phyloP scores from a whole-genome alignment of 2,113 vertebrate species.

The Xiphophorus couchianus region DNA sequence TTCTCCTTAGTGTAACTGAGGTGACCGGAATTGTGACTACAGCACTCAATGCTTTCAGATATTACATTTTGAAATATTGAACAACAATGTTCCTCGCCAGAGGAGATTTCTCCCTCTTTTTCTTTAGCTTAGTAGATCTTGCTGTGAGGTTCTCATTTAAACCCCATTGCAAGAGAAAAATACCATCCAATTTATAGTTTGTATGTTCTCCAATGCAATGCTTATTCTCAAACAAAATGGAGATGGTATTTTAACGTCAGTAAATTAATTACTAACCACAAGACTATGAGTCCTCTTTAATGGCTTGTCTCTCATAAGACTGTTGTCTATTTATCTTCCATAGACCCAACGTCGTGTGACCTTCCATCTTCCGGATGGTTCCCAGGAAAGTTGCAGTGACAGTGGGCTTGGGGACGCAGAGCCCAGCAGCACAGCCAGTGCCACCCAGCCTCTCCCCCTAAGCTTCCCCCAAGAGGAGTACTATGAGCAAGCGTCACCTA shows the following conservation, averaged over 20 bases:
- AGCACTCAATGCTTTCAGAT: conserved; percentile 25
- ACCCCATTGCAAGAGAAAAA: not conserved
- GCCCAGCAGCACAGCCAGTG: conserved; percentile 78
- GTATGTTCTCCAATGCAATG: not conserved
- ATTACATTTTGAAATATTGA: conserved; percentile 27
- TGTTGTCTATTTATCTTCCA: conserved; percentile 36
- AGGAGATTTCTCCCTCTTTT: conserved; percentile 36
- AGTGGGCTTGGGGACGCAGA: conserved; percentile 90
- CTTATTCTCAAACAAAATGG: not conserved
- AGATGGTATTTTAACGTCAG: not conserved
- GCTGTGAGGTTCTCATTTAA: conserved; percentile 18
- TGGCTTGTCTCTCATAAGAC: not conserved
- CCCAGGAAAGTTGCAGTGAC: conserved; percentile 95
- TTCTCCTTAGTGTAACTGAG: conserved; percentile 12
- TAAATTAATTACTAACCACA: not conserved
- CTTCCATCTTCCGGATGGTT: conserved; percentile 95
- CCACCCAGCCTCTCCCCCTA: conserved; percentile 86
- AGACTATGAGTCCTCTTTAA: not conserved
- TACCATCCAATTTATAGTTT: not conserved
- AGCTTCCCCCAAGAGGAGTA: conserved; percentile 92
- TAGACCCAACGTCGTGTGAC: conserved; percentile 94
- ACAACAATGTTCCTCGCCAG: conserved; percentile 6
- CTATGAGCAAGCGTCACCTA: conserved; percentile 90
- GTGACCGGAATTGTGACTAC: conserved; percentile 24
- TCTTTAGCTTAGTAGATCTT: not conserved